A percentile compares a stretch with the other conserved stretches of the same genome.
Evolutionary conservation across 2,797 vertebrate genomes (phyloP).

Genomic region (Rallus crepitans): DNA sequence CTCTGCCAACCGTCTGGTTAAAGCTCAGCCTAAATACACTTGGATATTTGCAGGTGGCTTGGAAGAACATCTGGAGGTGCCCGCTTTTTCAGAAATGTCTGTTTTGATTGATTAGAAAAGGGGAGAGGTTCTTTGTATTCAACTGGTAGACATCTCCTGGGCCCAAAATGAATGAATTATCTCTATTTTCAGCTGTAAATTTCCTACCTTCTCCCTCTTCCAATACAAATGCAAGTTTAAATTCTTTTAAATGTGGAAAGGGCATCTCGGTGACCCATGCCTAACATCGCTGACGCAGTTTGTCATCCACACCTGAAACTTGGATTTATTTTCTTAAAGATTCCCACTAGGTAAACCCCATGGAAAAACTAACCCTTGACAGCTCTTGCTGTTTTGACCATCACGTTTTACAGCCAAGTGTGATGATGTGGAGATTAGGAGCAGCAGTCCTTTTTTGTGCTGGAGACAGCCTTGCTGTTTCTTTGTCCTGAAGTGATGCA

Average conservation of each 20-base stretch:
- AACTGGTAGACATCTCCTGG: neutral
- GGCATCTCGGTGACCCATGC: neutral
- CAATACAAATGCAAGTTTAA: neutral
- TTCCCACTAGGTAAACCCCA: neutral
- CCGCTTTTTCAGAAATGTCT: neutral
- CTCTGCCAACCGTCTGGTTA: neutral
- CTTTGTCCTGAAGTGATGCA: neutral
- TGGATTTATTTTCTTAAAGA: slow-evolving; percentile 23
- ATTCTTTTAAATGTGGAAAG: neutral
- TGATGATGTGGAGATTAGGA: neutral
- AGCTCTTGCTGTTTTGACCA: neutral
- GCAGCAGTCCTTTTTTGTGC: neutral
- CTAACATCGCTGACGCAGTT: neutral
- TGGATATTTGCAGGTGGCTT: neutral
- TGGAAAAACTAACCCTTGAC: slow-evolving; percentile 34
- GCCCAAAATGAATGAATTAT: neutral
- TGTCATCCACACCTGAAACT: neutral
- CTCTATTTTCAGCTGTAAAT: neutral
- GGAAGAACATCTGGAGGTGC: neutral
- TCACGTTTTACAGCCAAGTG: neutral
- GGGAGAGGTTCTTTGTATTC: neutral
- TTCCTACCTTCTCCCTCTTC: neutral
- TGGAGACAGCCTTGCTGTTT: neutral
- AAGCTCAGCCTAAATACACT: neutral
- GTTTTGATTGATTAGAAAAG: neutral